phyloP scores from a whole-genome alignment of 2,113 vertebrate species.

The Sardina pilchardus region DNA sequence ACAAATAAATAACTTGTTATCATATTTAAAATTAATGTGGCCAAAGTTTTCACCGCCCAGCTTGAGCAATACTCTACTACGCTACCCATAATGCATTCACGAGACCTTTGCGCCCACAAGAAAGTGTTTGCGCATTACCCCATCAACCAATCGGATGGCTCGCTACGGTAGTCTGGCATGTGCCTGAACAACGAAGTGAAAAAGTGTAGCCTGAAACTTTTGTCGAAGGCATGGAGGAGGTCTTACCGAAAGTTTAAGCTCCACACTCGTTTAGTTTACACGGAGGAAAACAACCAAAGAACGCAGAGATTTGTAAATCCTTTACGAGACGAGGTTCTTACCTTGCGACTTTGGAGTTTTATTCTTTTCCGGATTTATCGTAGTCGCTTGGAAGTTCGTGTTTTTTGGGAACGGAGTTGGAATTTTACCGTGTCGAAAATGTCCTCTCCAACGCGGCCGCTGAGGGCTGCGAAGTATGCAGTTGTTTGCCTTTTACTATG shows the following conservation, averaged over 20 bases:
- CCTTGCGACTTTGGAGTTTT: not conserved
- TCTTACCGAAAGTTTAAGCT: conserved; percentile 38
- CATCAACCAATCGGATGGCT: conserved; percentile 50
- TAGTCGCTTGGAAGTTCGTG: not conserved
- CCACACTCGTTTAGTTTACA: conserved; percentile 24
- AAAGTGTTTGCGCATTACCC: conserved; percentile 29
- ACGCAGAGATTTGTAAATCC: not conserved
- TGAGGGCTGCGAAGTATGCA: conserved; percentile 39
- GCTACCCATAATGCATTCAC: conserved; percentile 56
- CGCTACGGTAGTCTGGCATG: conserved; percentile 56
- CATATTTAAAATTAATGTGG: not conserved
- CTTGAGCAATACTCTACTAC: conserved; percentile 49
- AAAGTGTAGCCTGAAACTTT: conserved; percentile 49
- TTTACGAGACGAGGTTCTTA: not conserved
- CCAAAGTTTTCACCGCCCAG: not conserved
- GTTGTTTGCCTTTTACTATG: conserved; percentile 54
- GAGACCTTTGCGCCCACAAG: conserved; percentile 55
- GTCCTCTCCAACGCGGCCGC: conserved; percentile 53
- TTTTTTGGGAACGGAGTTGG: conserved; percentile 39
- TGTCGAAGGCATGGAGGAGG: conserved; percentile 58
- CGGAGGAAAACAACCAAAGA: not conserved
- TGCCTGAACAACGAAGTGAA: conserved; percentile 29
- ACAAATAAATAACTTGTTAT: not conserved
- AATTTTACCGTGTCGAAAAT: conserved; percentile 54
- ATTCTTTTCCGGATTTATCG: conserved; percentile 7